Conservation (phyloP, 2,113 vertebrate species). For the Beaufortia kweichowensis region DNA sequence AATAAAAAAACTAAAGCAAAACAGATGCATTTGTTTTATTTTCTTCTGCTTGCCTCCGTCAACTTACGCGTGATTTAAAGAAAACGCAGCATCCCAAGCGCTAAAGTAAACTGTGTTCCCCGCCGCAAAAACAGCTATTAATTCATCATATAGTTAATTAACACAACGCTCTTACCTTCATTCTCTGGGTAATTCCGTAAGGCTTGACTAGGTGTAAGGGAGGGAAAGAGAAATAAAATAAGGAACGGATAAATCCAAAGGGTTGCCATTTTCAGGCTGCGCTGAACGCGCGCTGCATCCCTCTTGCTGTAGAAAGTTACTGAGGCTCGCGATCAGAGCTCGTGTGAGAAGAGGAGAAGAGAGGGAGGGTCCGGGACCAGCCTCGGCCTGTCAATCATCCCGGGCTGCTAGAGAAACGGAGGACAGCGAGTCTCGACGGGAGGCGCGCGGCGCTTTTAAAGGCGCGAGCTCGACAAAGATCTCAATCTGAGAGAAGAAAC, state of each 20-base stretch:
- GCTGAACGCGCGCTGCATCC: slow-evolving; percentile 78
- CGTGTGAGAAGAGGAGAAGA: slow-evolving; percentile 57
- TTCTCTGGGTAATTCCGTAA: slow-evolving; percentile 80
- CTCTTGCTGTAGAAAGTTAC: slow-evolving; percentile 71
- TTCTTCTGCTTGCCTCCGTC: neutral
- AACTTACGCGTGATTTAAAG: slow-evolving; percentile 61
- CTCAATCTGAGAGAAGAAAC: slow-evolving; percentile 2
- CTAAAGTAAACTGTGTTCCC: slow-evolving; percentile 36
- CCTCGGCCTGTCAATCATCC: slow-evolving; percentile 72
- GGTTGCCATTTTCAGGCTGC: slow-evolving; percentile 81
- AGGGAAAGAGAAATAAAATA: slow-evolving; percentile 63
- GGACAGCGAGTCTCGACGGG: slow-evolving; percentile 47
- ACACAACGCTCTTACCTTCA: slow-evolving; percentile 71
- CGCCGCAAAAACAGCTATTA: slow-evolving; percentile 41
- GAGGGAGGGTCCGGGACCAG: slow-evolving; percentile 67
- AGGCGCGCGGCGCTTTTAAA: slow-evolving; percentile 21
- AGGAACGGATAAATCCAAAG: slow-evolving; percentile 77
- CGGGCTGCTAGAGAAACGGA: slow-evolving; percentile 45
- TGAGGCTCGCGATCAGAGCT: slow-evolving; percentile 55
- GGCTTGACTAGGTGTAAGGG: slow-evolving; percentile 61
- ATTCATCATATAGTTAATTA: slow-evolving; percentile 2
- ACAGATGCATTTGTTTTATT: slow-evolving; percentile 2
- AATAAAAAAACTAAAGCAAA: neutral
- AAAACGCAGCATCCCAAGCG: slow-evolving; percentile 47
- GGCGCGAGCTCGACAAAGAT: slow-evolving; percentile 28